Conservation (phyloP, 2,797 vertebrate species). For the Hyperoplus lanceolatus region DNA sequence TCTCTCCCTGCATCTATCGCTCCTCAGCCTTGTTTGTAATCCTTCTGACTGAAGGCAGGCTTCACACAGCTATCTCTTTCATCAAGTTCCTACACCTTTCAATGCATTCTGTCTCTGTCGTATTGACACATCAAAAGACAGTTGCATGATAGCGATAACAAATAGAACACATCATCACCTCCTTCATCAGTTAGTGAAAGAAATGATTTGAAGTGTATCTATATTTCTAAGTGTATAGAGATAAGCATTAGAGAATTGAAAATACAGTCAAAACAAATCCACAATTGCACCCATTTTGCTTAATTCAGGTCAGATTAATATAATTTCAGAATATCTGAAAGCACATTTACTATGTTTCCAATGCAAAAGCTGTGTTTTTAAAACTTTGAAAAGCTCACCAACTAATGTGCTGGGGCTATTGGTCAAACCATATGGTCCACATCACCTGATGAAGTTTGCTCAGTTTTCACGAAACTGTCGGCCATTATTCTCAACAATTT, state of each 20-base stretch:
- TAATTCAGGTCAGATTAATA: background rate
- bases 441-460: background rate
- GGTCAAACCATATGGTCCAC: background rate
- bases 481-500: background rate
- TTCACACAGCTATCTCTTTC: slow-evolving; percentile 30
- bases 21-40: slow-evolving; percentile 46
- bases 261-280: background rate
- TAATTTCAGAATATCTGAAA: background rate
- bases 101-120: slow-evolving; percentile 19
- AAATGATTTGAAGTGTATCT: slow-evolving; percentile 1
- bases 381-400: background rate
- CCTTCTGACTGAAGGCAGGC: slow-evolving; percentile 40
- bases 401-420: background rate
- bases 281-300: background rate
- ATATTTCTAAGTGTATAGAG: background rate
- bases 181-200: slow-evolving; percentile 1
- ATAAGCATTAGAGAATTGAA: background rate
- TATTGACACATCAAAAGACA: slow-evolving; percentile 30
- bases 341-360: background rate
- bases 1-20: slow-evolving; percentile 33
- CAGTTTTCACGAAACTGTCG: background rate
- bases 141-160: background rate
- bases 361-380: background rate
- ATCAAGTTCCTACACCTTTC: slow-evolving; percentile 35
- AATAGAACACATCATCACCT: background rate